phyloP scores from a whole-genome alignment of 2,888 invertebrate genomes.

The Alloscopus bannaensis region DNA sequence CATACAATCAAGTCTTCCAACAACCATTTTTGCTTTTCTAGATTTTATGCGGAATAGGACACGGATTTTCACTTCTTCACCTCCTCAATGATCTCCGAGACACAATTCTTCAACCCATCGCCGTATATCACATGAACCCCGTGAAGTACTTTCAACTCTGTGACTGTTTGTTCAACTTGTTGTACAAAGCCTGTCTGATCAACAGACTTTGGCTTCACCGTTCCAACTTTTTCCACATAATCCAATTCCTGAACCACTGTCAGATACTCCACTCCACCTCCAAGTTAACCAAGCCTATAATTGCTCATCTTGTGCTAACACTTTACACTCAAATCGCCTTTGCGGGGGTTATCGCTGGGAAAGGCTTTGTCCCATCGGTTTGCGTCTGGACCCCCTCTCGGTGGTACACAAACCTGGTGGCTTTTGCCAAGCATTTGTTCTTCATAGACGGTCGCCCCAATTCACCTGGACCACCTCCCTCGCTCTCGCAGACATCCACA shows the following conservation, averaged over 20 bases:
- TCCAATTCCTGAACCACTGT: slow-evolving; percentile 4
- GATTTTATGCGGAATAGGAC: slow-evolving; percentile 29
- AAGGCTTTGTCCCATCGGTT: slow-evolving; percentile 32
- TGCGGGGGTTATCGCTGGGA: slow-evolving; percentile 25
- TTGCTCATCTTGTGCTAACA: slow-evolving; percentile 8
- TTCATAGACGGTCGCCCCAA: slow-evolving; percentile 24
- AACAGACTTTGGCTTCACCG: slow-evolving; percentile 42
- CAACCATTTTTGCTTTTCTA: neutral
- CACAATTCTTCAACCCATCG: slow-evolving; percentile 20
- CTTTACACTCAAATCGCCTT: slow-evolving; percentile 22
- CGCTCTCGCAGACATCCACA: no score
- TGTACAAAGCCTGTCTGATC: slow-evolving; percentile 34
- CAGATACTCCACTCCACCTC: neutral
- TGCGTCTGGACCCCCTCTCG: slow-evolving; percentile 19
- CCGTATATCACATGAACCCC: slow-evolving; percentile 31
- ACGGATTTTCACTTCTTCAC: slow-evolving; percentile 13
- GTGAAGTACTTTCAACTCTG: slow-evolving; percentile 43
- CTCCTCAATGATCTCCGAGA: slow-evolving; percentile 36
- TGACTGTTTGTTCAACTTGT: slow-evolving; percentile 42
- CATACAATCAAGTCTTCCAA: neutral
- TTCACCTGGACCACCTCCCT: neutral
- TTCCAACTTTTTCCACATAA: slow-evolving; percentile 5
- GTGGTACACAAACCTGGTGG: slow-evolving; percentile 38
- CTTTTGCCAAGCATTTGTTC: slow-evolving; percentile 15
- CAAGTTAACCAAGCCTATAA: slow-evolving; percentile 22